Conservation (phyloP, 2,113 vertebrate genomes). For the Petrocephalus zakoni region DNA sequence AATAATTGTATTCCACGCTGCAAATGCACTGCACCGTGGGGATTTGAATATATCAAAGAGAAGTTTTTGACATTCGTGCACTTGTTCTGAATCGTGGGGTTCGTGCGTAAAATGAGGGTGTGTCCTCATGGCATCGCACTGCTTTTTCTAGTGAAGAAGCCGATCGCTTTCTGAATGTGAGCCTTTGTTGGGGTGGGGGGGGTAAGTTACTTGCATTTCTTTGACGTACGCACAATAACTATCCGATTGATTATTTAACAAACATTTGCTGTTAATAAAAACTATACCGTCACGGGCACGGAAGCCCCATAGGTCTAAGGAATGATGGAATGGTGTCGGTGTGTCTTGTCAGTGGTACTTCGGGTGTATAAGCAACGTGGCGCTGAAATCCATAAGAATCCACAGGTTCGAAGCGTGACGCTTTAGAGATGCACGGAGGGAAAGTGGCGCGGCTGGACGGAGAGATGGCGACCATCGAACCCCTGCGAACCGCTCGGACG, state of each 20-base stretch:
- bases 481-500: background rate
- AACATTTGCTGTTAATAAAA: background rate
- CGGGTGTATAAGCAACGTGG: background rate
- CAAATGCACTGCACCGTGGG: background rate
- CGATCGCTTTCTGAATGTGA: background rate
- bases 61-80: background rate
- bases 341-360: background rate
- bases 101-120: background rate
- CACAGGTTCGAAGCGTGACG: background rate
- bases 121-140: background rate
- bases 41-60: background rate
- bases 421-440: background rate
- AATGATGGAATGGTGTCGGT: background rate
- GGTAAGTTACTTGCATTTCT: background rate
- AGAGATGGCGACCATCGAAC: background rate
- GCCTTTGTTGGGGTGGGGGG: background rate
- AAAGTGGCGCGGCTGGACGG: background rate
- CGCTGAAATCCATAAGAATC: background rate
- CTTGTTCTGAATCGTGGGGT: background rate
- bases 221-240: background rate
- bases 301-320: background rate
- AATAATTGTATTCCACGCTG: background rate
- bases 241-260: background rate
- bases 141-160: background rate
- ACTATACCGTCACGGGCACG: background rate